Base-by-base conservation (phyloP, 2,797 vertebrate genomes). In the Nannoperca australis region DNA sequence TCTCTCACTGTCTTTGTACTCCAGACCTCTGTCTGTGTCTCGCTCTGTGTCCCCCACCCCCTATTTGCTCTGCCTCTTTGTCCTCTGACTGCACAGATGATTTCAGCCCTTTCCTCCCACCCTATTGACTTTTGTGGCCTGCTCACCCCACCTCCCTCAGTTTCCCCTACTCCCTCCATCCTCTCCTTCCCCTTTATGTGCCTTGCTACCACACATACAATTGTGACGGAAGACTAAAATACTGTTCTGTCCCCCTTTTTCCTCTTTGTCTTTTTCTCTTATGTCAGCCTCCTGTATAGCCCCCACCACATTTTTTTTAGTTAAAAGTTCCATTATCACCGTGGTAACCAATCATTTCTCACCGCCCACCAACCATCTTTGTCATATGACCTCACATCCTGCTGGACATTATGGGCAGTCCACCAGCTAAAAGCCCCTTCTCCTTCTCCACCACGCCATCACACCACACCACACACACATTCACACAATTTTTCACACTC, bases 321-420 rank as follows among this genome's bases (percentile, higher is more conserved):
- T 38, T 75, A 83, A 79, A 83, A 80, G 56, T 91, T 89, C 68
- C 70, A 79, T 88, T 88, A 88, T 92, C 80, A 83, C 91, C 74
- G 76, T 88, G 83, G 86, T 84, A 88, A 90, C 91, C 85, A 85
- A 79, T 86, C 51, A 83, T 89, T 91, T 93, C 92, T 88, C 91
- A 91, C 89, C 91, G 24, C 92, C 92, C 89, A 91, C 90, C 81
- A 87, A 81, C 89, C 88, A 89, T 93, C 85, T 89, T 90, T 92
- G 89, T 93, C 86, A 73, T 88, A 86, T 94, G 92, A 93, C 92
- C 91, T 94, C 92, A 92, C 89, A 90, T 93, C 91, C 91, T 91
- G 88, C 82, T 84, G 89, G 88, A 89, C 90, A 85, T 92, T 90
- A 91, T 88, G 85, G 90, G 89, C 80, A 85, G 90, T 82, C 87